Conservation (phyloP, 2,113 vertebrate species). For the Pelusios castaneus region DNA sequence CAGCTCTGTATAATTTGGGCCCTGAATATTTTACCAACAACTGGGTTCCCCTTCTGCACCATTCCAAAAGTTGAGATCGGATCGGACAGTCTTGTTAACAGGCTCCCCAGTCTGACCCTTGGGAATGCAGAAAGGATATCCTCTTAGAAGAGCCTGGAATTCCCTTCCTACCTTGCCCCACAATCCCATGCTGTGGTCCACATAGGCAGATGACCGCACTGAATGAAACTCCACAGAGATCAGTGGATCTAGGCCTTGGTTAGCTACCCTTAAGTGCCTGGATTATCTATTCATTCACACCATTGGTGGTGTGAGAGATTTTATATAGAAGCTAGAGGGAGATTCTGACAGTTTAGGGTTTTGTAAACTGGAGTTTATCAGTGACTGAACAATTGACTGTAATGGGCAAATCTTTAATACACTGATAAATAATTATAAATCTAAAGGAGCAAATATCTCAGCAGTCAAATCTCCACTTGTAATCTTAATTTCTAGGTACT, state of each 20-base stretch:
- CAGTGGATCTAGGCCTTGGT: neutral
- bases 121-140: neutral
- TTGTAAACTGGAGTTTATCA: neutral
- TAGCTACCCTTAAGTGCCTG: neutral
- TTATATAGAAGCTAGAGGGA: neutral
- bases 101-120: neutral
- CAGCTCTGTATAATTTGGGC: neutral
- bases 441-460: neutral
- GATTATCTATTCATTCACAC: neutral
- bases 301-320: neutral
- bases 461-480: neutral
- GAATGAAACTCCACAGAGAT: neutral
- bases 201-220: neutral
- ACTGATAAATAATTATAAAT: neutral
- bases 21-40: neutral
- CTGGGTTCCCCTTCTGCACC: neutral
- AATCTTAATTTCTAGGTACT: neutral
- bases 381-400: neutral
- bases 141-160: neutral
- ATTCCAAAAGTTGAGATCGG: neutral
- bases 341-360: neutral
- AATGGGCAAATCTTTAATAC: neutral
- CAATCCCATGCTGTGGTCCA: neutral
- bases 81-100: neutral
- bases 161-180: neutral